phyloP scores from a whole-genome alignment of 2,888 invertebrate genomes.

The Oscheius onirici region DNA sequence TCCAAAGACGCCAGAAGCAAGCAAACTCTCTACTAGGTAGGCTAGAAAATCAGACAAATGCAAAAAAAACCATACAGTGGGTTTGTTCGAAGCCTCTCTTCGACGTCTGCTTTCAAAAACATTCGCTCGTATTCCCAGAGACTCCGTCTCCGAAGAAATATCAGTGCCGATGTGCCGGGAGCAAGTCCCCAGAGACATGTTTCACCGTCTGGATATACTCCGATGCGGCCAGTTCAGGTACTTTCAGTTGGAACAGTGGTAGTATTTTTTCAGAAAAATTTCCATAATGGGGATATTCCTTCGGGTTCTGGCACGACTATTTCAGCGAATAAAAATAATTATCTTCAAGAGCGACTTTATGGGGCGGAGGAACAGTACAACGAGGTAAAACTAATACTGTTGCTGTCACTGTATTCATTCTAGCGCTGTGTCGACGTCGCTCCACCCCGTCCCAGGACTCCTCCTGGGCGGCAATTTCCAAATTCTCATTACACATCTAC shows the following conservation, averaged over 20 bases:
- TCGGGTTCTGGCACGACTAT: too few relatives aligned
- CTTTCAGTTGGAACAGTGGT: background rate
- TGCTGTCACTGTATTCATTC: too few relatives aligned
- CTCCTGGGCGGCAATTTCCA: background rate
- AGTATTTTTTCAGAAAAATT: too few relatives aligned
- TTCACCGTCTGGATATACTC: background rate
- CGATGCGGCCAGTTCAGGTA: background rate
- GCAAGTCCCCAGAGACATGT: background rate
- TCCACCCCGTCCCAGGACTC: slow-evolving; percentile 6
- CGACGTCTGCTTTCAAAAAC: slow-evolving; percentile 14
- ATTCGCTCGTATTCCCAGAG: slow-evolving; percentile 23
- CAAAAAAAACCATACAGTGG: too few relatives aligned
- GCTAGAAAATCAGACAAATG: background rate
- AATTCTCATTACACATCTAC: background rate
- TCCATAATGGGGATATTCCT: too few relatives aligned
- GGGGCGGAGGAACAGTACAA: too few relatives aligned
- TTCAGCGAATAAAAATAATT: too few relatives aligned
- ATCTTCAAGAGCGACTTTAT: too few relatives aligned
- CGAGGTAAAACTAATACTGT: too few relatives aligned
- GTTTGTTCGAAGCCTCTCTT: slow-evolving; percentile 12
- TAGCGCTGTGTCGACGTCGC: slow-evolving; percentile 11
- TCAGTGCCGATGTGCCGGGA: background rate
- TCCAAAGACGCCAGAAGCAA: slow-evolving; percentile 17
- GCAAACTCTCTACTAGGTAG: slow-evolving; percentile 6
- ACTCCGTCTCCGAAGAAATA: slow-evolving; percentile 5